Evolutionary conservation across 2,113 vertebrate genomes (phyloP).

Genomic region (Indri indri): DNA sequence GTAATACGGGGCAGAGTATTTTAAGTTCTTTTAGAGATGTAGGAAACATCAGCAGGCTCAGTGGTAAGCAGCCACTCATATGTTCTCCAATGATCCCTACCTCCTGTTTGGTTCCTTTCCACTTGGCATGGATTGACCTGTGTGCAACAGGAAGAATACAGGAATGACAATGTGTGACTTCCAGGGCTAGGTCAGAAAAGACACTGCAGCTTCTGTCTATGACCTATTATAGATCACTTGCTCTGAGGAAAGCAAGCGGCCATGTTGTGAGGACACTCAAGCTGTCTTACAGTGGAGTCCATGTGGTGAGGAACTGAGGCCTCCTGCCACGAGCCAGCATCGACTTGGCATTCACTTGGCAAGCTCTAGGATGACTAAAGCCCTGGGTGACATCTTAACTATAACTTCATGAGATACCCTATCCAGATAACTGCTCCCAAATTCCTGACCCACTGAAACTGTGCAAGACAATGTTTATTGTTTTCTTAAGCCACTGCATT

Average conservation of each 20-base stretch:
- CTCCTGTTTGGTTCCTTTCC: too few relatives aligned
- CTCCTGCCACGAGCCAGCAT: neutral
- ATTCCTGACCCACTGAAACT: neutral
- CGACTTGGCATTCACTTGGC: too few relatives aligned
- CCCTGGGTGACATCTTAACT: neutral
- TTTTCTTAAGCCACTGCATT: neutral
- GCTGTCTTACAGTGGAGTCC: fast-evolving
- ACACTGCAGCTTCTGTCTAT: fast-evolving
- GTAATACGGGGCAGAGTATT: neutral
- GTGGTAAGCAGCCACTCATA: neutral
- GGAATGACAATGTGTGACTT: too few relatives aligned
- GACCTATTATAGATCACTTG: fast-evolving
- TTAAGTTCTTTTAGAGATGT: fast-evolving
- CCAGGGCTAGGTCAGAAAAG: neutral
- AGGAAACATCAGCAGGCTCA: neutral
- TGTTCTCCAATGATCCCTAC: neutral
- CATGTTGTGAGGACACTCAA: neutral
- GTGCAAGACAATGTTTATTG: too few relatives aligned
- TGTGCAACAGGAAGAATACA: fast-evolving
- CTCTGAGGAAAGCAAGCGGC: fast-evolving
- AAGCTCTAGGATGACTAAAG: neutral
- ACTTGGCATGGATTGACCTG: neutral
- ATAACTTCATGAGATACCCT: too few relatives aligned
- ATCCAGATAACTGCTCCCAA: neutral
- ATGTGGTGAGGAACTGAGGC: fast-evolving